phyloP scores from a whole-genome alignment of 1,140 invertebrate genomes.

The Lasioglossum baleicum region DNA sequence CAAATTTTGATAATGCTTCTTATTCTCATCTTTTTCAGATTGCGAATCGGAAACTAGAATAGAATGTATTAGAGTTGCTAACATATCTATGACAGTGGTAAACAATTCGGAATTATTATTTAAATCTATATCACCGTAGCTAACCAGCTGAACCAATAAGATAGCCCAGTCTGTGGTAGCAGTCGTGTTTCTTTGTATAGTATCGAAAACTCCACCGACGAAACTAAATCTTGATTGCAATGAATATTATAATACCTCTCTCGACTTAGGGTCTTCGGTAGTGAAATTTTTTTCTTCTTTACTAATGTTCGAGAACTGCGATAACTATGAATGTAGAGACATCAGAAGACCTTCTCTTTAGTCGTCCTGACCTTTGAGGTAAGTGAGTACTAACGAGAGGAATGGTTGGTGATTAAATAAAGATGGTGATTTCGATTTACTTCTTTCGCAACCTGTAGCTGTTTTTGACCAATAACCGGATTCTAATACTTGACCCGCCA shows the following conservation, averaged over 20 bases:
- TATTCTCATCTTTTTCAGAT: constrained; percentile 91
- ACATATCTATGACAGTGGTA: constrained; percentile 97
- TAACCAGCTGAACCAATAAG: constrained; percentile 93
- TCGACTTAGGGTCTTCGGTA: constrained; percentile 80
- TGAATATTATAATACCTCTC: too few species aligned
- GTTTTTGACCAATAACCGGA: constrained; percentile 85
- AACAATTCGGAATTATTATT: constrained; percentile 96
- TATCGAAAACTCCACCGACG: too few species aligned
- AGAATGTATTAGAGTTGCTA: constrained; percentile 96
- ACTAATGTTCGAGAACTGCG: constrained; percentile 89
- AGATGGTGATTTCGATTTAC: constrained; percentile 78
- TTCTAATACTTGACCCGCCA: constrained; percentile 92
- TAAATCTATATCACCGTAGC: constrained; percentile 93
- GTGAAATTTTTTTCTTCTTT: constrained; percentile 82
- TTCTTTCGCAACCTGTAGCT: constrained; percentile 78
- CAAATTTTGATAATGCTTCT: constrained; percentile 95
- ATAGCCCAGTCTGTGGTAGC: constrained; percentile 97
- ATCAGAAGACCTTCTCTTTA: constrained; percentile 94
- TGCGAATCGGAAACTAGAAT: constrained; percentile 90
- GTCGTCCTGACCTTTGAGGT: constrained; percentile 96
- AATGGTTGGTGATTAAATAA: constrained; percentile 94
- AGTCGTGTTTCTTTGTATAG: too few species aligned
- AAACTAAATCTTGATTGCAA: too few species aligned
- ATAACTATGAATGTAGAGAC: constrained; percentile 94
- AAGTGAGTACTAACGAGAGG: constrained; percentile 94